phyloP scores from a whole-genome alignment of 2,888 invertebrate genomes.

The Scelioninae gen. 1 region DNA sequence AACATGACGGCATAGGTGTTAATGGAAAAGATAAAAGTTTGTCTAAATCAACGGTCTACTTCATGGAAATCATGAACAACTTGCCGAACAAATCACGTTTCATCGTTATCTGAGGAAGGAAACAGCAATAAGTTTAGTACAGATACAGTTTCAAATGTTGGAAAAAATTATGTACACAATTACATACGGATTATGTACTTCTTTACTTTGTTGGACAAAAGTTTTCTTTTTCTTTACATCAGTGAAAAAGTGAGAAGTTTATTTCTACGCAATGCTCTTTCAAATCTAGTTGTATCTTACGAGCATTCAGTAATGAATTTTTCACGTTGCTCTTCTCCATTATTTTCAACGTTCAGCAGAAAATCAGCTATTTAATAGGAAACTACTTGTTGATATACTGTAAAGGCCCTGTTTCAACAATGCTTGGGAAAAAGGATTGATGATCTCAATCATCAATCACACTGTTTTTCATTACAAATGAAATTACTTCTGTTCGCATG shows the following conservation, averaged over 20 bases:
- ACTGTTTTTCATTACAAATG: slow-evolving; percentile 68
- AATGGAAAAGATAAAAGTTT: slow-evolving; percentile 71
- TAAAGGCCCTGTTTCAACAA: slow-evolving; percentile 51
- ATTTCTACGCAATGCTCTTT: slow-evolving; percentile 26
- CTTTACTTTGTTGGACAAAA: slow-evolving; percentile 25
- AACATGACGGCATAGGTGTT: slow-evolving; percentile 71
- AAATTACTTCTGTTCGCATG: slow-evolving; percentile 68
- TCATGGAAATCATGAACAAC: slow-evolving; percentile 52
- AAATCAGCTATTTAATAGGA: slow-evolving; percentile 52
- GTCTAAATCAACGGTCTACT: slow-evolving; percentile 64
- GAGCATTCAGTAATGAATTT: slow-evolving; percentile 49
- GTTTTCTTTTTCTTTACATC: slow-evolving; percentile 25
- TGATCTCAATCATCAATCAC: slow-evolving; percentile 64
- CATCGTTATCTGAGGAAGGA: slow-evolving; percentile 12
- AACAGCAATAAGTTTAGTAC: neutral
- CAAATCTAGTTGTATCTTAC: slow-evolving; percentile 38
- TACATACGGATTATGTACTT: slow-evolving; percentile 23
- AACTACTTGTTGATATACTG: slow-evolving; percentile 41
- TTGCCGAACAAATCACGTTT: slow-evolving; percentile 62
- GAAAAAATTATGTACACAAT: neutral
- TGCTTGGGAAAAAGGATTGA: slow-evolving; percentile 69
- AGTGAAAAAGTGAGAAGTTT: slow-evolving; percentile 40
- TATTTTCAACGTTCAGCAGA: slow-evolving; percentile 62
- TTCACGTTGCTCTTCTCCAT: slow-evolving; percentile 39
- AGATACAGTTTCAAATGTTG: neutral